A percentile compares a stretch with the other conserved stretches of the same genome.
These are phyloP conservation scores for Willisornis vidua DNA, from an alignment of 2,113 vertebrate species.

Conservation along the genomic window DNA sequence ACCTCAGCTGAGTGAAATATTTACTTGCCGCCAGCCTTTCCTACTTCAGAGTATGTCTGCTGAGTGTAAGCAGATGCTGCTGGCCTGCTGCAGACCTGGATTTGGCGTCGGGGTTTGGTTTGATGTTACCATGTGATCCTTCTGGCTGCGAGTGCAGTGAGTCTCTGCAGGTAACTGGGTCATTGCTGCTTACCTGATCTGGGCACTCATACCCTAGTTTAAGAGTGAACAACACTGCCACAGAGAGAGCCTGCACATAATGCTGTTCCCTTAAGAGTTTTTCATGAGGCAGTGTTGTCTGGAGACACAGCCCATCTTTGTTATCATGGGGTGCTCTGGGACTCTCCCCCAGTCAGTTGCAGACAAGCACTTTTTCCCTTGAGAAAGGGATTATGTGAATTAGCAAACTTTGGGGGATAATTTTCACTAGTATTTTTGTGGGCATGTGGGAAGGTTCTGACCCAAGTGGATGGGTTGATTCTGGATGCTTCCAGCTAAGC, in stretches of 20 bases:
- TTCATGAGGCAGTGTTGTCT: neutral
- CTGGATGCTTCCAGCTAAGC: neutral
- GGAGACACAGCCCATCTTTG: rapidly evolving
- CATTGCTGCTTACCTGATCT: neutral
- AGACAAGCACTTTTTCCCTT: neutral
- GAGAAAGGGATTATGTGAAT: neutral
- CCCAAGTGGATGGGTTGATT: neutral
- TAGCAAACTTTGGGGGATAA: neutral
- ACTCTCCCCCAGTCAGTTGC: neutral
- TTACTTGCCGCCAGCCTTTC: neutral
- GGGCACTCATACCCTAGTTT: neutral
- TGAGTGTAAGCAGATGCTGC: neutral
- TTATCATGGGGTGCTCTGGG: neutral
- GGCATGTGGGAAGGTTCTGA: neutral
- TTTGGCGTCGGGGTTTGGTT: neutral
- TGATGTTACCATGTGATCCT: neutral
- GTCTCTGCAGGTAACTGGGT: neutral
- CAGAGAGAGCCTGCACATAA: neutral
- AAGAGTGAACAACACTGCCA: neutral
- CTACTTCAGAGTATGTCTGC: neutral
- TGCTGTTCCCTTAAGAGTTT: neutral
- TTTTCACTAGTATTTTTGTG: neutral
- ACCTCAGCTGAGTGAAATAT: neutral
- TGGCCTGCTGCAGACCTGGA: neutral
- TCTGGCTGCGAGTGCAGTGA: neutral